Conservation (phyloP, 2,888 invertebrate species). For the Epinotia brunnichana region DNA sequence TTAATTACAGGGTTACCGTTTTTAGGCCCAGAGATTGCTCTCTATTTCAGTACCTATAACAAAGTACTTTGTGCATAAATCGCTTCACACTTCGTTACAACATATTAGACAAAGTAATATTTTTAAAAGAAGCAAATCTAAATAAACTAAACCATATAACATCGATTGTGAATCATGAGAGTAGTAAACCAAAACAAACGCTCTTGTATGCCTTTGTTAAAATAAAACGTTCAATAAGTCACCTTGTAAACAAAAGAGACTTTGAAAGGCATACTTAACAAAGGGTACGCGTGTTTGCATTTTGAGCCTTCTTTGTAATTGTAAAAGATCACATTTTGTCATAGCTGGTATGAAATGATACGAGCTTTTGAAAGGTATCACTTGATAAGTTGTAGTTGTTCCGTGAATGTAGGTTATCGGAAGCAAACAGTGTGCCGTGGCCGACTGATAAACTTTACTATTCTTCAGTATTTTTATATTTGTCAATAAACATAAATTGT, state of each 20-base stretch:
- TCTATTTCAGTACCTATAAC: too few relatives aligned
- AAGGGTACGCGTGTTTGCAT: too few relatives aligned
- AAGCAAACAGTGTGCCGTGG: conserved; percentile 29
- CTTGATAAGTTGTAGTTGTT: conserved; percentile 6
- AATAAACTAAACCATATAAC: neutral
- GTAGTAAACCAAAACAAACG: neutral
- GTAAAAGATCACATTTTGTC: neutral
- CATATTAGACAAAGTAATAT: too few relatives aligned
- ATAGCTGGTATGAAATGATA: neutral
- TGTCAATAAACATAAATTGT: too few relatives aligned
- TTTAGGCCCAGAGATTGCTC: too few relatives aligned
- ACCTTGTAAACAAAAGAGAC: conserved; percentile 41
- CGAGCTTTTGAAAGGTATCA: neutral
- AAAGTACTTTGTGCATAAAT: too few relatives aligned
- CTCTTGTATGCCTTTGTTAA: conserved; percentile 3
- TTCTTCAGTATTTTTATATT: conserved; percentile 36
- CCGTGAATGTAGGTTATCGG: conserved; percentile 25
- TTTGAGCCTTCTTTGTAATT: neutral
- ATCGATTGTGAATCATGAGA: neutral
- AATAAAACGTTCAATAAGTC: conserved; percentile 40
- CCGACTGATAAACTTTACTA: conserved; percentile 43
- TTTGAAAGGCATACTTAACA: too few relatives aligned
- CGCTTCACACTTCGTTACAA: too few relatives aligned
- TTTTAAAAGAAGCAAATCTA: neutral
- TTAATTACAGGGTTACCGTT: too few relatives aligned